These are phyloP conservation scores for Emydura subglobosa DNA, from an alignment of 2,113 vertebrate species.

Conservation along the genomic window DNA sequence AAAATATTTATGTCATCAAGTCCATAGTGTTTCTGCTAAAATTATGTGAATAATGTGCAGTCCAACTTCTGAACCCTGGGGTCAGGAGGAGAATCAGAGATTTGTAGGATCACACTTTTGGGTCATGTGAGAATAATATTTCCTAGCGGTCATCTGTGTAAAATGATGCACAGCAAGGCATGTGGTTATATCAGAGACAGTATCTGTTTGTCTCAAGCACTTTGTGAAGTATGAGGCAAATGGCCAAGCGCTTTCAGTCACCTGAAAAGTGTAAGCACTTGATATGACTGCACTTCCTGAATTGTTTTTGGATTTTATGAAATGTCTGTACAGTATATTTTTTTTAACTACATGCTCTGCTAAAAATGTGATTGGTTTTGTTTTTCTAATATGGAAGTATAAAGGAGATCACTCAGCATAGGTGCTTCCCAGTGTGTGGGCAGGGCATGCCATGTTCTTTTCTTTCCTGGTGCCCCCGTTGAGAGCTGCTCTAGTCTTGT, in stretches of 20 bases:
- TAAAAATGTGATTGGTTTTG: background rate
- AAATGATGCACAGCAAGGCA: background rate
- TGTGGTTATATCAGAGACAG: background rate
- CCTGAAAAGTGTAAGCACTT: constrained; percentile 23
- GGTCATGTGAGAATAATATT: background rate
- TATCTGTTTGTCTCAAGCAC: background rate
- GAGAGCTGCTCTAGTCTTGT: background rate
- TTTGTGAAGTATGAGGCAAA: background rate
- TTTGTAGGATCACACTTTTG: constrained; percentile 22
- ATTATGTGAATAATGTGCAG: constrained; percentile 1
- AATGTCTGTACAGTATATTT: background rate
- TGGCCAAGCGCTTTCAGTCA: constrained; percentile 17
- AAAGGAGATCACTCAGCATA: background rate
- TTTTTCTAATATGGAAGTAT: background rate
- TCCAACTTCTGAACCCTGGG: constrained; percentile 3
- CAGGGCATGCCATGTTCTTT: background rate
- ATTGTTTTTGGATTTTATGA: background rate
- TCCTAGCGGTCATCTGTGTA: background rate
- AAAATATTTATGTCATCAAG: background rate
- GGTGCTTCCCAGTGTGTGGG: background rate
- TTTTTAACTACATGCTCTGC: background rate
- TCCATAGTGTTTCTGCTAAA: constrained; percentile 28
- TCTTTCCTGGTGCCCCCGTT: background rate
- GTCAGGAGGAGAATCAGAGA: background rate
- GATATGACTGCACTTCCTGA: background rate